Conservation (phyloP, 2,113 vertebrate species). For the Mohoua ochrocephala region DNA sequence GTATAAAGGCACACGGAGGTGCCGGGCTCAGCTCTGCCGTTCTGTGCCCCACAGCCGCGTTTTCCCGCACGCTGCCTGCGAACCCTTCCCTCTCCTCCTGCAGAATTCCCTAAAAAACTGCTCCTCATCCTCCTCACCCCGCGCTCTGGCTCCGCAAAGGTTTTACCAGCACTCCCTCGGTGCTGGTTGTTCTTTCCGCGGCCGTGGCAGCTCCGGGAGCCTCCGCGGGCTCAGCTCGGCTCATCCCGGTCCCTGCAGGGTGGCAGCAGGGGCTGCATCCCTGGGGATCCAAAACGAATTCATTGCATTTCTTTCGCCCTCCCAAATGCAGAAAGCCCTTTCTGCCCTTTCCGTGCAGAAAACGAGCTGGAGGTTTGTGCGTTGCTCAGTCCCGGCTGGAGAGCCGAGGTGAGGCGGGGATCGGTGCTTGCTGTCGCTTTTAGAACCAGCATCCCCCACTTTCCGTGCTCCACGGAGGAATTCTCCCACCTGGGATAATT, state of each 20-base stretch:
- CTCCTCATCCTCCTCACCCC: background rate
- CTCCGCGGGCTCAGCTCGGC: background rate
- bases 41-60: accelerated
- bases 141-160: accelerated
- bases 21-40: background rate
- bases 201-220: background rate
- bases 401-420: background rate
- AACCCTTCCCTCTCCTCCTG: background rate
- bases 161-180: background rate
- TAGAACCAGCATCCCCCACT: accelerated
- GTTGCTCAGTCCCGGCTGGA: accelerated
- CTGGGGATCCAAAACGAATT: accelerated
- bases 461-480: accelerated
- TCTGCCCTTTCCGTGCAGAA: background rate
- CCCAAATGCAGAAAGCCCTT: too few species aligned
- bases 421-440: background rate
- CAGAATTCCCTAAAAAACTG: background rate
- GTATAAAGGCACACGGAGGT: accelerated
- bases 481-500: background rate
- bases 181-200: background rate
- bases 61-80: background rate
- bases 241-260: background rate
- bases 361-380: background rate
- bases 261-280: accelerated
- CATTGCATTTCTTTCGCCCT: accelerated